These are phyloP conservation scores for Chaenogobius annularis DNA, from an alignment of 2,113 vertebrate genomes.

Conservation along the genomic window DNA sequence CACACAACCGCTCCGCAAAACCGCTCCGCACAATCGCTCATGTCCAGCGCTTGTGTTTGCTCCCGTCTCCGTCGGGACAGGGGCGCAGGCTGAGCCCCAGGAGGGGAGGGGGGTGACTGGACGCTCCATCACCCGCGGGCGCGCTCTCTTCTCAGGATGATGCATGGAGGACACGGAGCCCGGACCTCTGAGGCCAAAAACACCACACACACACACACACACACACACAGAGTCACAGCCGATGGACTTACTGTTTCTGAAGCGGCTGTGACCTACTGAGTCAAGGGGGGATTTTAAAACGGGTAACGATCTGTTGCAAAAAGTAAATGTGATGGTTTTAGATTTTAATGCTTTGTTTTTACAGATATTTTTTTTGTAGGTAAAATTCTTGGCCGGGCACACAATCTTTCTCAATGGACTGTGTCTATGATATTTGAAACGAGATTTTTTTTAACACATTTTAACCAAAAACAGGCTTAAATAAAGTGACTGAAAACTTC, in stretches of 20 bases:
- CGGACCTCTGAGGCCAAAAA: constrained; percentile 54
- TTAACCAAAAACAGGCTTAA: too few relatives aligned
- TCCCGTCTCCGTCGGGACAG: constrained; percentile 37
- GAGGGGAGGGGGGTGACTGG: constrained; percentile 60
- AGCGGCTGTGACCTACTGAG: constrained; percentile 1
- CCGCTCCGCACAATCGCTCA: constrained; percentile 65
- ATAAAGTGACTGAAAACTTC: too few relatives aligned
- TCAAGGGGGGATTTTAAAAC: background rate
- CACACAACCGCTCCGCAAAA: constrained; percentile 65
- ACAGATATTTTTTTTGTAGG: background rate
- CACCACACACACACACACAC: constrained; percentile 7
- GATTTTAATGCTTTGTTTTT: background rate
- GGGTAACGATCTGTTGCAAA: background rate
- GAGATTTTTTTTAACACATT: too few relatives aligned
- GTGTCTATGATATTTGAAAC: too few relatives aligned
- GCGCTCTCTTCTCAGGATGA: constrained; percentile 66
- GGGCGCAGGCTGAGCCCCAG: constrained; percentile 49
- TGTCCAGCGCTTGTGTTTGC: constrained; percentile 42
- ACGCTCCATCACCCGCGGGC: constrained; percentile 70
- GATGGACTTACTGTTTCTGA: constrained; percentile 5
- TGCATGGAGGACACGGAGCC: constrained; percentile 61
- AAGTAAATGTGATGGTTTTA: background rate
- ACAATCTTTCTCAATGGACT: background rate
- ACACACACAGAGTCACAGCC: constrained; percentile 22
- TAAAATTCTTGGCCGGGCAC: too few relatives aligned